phyloP scores from a whole-genome alignment of 2,113 vertebrate species.

The Anguilla rostrata region DNA sequence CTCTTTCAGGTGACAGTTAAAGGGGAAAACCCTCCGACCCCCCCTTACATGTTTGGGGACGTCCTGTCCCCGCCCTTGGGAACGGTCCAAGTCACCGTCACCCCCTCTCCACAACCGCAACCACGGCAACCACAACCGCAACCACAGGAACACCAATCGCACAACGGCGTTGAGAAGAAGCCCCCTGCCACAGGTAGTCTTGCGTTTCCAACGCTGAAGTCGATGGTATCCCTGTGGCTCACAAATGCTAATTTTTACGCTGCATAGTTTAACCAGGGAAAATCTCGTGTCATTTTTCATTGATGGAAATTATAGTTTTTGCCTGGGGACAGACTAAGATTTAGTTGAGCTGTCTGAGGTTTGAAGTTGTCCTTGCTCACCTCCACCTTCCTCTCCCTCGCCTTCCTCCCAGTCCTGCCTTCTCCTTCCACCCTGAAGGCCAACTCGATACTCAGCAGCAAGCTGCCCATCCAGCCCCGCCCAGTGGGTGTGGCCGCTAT shows the following conservation, averaged over 20 bases:
- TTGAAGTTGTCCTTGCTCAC: conserved; percentile 2
- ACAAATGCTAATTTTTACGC: no score
- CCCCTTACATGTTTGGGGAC: conserved; percentile 81
- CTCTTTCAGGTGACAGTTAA: conserved; percentile 68
- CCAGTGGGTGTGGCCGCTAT: conserved; percentile 70
- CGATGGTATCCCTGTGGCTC: no score
- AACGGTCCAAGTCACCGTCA: conserved; percentile 72
- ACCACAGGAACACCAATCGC: conserved; percentile 28
- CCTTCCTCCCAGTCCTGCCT: conserved; percentile 33
- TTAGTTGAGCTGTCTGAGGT: not conserved
- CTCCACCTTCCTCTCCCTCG: not conserved
- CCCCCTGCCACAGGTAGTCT: not conserved
- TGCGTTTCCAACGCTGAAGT: not conserved
- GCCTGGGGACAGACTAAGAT: no score
- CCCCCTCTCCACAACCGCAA: conserved; percentile 46
- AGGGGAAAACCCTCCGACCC: conserved; percentile 78
- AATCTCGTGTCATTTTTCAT: no score
- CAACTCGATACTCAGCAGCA: conserved; percentile 66
- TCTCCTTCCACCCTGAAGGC: conserved; percentile 53
- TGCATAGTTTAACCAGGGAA: no score
- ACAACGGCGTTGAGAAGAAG: conserved; percentile 16
- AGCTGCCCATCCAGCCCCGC: conserved; percentile 78
- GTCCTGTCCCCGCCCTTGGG: conserved; percentile 71
- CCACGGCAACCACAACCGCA: conserved; percentile 24
- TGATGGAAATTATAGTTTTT: not conserved